Evolutionary conservation across 1,140 invertebrate species (phyloP).

Genomic region (Drosophila lowei): DNA sequence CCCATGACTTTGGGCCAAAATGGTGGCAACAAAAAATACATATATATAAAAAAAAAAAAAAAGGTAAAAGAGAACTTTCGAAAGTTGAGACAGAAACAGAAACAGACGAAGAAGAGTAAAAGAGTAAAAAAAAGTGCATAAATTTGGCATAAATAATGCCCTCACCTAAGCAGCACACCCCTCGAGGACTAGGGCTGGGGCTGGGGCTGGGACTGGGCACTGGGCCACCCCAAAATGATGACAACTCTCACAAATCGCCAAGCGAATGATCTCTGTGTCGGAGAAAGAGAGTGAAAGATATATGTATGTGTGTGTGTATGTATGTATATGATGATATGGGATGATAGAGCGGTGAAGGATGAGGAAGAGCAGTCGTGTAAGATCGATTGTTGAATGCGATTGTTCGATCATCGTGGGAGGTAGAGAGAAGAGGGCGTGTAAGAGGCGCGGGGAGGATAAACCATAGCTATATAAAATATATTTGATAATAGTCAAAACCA

Average conservation of each 20-base stretch:
- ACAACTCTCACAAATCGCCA: conserved; percentile 38
- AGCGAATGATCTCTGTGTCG: conserved; percentile 9
- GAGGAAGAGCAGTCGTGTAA: too few relatives aligned
- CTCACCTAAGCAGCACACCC: conserved; percentile 34
- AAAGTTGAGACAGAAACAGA: conserved; percentile 34
- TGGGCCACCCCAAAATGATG: conserved; percentile 47
- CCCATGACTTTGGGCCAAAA: conserved; percentile 48
- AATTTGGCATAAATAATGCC: conserved; percentile 63
- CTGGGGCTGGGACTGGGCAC: background rate
- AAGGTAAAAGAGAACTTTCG: conserved; percentile 49
- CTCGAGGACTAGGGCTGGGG: background rate
- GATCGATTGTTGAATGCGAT: too few relatives aligned
- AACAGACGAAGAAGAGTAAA: conserved; percentile 29
- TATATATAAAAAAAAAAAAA: conserved; percentile 13
- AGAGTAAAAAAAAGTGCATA: conserved; percentile 33
- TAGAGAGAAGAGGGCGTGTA: too few relatives aligned
- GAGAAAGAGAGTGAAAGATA: background rate
- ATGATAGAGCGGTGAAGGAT: too few relatives aligned
- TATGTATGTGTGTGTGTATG: background rate
- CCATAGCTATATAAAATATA: too few relatives aligned
- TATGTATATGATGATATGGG: too few relatives aligned
- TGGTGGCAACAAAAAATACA: conserved; percentile 2
- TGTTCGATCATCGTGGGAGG: too few relatives aligned
- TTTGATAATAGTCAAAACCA: too few relatives aligned
- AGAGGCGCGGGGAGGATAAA: too few relatives aligned